Base-by-base conservation (phyloP, 1,140 invertebrate species). In the Brachionus calyciflorus region DNA sequence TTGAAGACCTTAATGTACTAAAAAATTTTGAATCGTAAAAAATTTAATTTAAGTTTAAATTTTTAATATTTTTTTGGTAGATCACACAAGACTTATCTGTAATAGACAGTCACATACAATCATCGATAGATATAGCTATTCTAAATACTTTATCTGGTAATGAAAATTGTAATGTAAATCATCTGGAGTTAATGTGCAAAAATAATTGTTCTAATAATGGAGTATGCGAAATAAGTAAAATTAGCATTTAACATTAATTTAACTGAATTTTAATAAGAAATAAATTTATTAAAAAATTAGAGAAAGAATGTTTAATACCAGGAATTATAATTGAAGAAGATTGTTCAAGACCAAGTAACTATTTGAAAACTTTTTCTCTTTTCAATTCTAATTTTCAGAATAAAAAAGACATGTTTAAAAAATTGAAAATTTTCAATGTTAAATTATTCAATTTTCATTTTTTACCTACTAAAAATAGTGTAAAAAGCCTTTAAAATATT, bases 171-270 rank as follows among this genome's bases (percentile, higher is more conserved):
- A 10, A 65, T 37, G n/a, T 24, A 19, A 24, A 10, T 65, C 6
- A 65, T n/a, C n/a, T 65, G 10, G 9, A 65, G 24, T 24, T 65
- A 3, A 21, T 44, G 10, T 65, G 60, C 26, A 37, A 37, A 28
- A 65, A 65, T 65, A 24, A n/a, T 12, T 65, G 60, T 65, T 44
- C 37, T 26, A 17, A 14, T 3, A 65, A 65, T 21, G 60, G 60
- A 19, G 40, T 65, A n/a, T 65, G 60, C 7, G 12, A 24, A 21
- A 44, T 65, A 9, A 65, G 60, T 65, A 65, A 65, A 37, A 37
- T 37, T 37, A 37, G 9, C 33, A 3, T 9, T 37, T 37, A 37
- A 37, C 33, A 37, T 37, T 37, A 37, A 9, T 5, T 37, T 37
- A 5, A 37, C 3, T 55, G 26, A 55, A 2, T 26, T 12, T 24